Conservation (phyloP, 2,797 vertebrate genomes). For the Podarcis lilfordi region DNA sequence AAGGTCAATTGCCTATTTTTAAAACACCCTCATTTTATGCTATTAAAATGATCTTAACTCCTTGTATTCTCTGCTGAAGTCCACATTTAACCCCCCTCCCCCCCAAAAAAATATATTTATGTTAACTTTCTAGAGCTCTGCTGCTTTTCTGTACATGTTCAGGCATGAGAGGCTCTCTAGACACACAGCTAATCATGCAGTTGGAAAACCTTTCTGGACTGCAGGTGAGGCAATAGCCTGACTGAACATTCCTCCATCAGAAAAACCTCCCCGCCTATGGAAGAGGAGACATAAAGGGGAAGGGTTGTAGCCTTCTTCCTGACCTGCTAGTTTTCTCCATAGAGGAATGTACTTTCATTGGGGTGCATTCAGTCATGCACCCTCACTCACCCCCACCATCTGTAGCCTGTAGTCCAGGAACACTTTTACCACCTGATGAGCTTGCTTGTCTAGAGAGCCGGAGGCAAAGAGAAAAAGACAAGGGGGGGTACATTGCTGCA, state of each 20-base stretch:
- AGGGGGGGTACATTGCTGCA: background rate
- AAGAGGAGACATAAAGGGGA: background rate
- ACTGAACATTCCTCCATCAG: background rate
- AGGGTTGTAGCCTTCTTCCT: background rate
- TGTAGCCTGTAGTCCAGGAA: background rate
- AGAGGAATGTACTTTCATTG: background rate
- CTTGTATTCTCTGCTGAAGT: background rate
- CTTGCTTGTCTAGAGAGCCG: background rate
- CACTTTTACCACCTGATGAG: background rate
- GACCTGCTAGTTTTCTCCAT: background rate
- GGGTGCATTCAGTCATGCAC: background rate
- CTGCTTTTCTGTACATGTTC: background rate
- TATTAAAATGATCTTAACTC: conserved; percentile 12
- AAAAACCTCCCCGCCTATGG: background rate
- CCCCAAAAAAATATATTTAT: background rate
- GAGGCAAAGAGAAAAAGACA: background rate
- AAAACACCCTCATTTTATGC: background rate
- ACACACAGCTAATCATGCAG: background rate
- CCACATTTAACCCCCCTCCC: rapidly evolving
- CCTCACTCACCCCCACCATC: background rate
- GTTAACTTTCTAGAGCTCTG: rapidly evolving
- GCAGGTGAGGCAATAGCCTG: background rate
- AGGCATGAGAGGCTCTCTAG: background rate
- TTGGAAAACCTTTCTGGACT: background rate
- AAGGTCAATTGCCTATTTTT: conserved; percentile 24